Conservation (phyloP, 2,888 invertebrate genomes). For the Platypus cylindrus region DNA sequence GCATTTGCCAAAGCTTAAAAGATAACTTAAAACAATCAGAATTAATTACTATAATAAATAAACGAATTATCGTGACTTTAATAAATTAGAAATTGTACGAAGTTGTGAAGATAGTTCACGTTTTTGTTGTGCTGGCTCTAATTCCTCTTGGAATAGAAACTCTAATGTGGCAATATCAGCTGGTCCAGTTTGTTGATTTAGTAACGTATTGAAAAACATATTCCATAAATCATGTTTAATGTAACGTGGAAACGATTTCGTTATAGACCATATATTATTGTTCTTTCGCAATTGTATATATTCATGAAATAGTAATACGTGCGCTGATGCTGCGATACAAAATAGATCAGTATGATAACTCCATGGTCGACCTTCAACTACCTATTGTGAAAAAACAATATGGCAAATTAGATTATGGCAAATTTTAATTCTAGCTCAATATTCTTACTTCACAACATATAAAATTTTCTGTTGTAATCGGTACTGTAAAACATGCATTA, state of each 20-base stretch:
- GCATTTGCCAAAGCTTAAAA: too few species aligned
- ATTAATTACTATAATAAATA: neutral
- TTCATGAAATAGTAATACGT: conserved; percentile 75
- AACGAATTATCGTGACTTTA: conserved; percentile 29
- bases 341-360: conserved; percentile 88
- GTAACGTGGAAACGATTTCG: conserved; percentile 29
- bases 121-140: conserved; percentile 22
- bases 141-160: conserved; percentile 22
- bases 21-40: too few species aligned
- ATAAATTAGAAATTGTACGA: conserved; percentile 27
- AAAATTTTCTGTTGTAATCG: conserved; percentile 63
- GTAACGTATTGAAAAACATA: conserved; percentile 61
- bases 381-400: conserved; percentile 8
- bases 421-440: neutral
- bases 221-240: conserved; percentile 64
- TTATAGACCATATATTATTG: conserved; percentile 30
- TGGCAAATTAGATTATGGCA: neutral
- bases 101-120: conserved; percentile 22
- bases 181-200: conserved; percentile 46
- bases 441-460: conserved; percentile 78
- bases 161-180: conserved; percentile 26
- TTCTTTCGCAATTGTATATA: conserved; percentile 59
- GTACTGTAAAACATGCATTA: conserved; percentile 55
- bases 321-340: conserved; percentile 77
- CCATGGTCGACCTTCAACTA: conserved; percentile 69